A percentile compares a stretch with the other conserved stretches of the same genome.
Conservation (phyloP, 2,888 invertebrate species). For the Cryptocephalus primarius region DNA sequence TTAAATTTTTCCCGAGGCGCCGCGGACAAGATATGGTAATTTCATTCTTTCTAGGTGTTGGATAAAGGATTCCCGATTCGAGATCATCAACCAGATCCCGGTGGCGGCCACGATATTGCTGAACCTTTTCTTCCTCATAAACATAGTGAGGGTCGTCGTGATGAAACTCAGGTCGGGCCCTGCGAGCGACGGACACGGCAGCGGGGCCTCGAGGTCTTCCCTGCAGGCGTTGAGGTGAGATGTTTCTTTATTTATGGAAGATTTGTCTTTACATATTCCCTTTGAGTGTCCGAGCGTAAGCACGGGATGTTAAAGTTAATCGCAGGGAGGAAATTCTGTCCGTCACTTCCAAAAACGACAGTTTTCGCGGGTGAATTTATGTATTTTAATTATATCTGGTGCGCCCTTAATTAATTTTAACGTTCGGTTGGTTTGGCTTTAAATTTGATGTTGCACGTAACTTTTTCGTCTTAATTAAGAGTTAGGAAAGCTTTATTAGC, state of each 20-base stretch:
- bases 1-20: no score
- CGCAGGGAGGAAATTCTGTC: background rate
- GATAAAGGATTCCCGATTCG: conserved; percentile 52
- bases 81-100: conserved; percentile 63
- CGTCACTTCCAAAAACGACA: background rate
- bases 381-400: no score
- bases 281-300: no score
- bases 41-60: conserved; percentile 29
- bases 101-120: conserved; percentile 71
- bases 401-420: no score
- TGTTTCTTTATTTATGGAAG: background rate
- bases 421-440: no score
- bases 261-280: no score
- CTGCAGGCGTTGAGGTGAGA: conserved; percentile 61
- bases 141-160: conserved; percentile 79
- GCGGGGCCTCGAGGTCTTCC: conserved; percentile 56
- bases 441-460: no score
- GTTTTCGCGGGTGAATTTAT: no score
- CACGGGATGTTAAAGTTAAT: no score
- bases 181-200: conserved; percentile 41
- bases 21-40: background rate
- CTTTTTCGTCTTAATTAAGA: no score
- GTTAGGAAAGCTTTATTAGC: no score
- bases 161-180: conserved; percentile 70
- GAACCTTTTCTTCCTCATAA: conserved; percentile 77